These are phyloP conservation scores for Latheticus oryzae DNA, from an alignment of 2,888 invertebrate species.

Conservation along the genomic window DNA sequence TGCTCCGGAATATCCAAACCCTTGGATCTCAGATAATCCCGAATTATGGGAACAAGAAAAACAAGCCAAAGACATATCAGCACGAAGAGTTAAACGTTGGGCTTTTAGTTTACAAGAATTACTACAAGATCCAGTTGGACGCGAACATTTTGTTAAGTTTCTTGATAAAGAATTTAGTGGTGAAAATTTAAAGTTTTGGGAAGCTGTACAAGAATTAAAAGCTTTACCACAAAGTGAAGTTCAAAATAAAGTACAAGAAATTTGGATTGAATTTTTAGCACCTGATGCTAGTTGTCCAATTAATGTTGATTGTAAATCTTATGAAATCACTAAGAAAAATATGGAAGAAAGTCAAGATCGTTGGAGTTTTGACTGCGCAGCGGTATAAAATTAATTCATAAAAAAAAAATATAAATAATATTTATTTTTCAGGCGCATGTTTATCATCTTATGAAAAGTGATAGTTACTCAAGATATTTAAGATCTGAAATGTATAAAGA, in stretches of 20 bases:
- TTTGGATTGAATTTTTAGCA: slow-evolving; percentile 94
- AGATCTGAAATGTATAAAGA: slow-evolving; percentile 99
- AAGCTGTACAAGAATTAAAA: slow-evolving; percentile 93
- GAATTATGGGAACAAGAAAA: slow-evolving; percentile 99
- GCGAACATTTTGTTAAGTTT: slow-evolving; percentile 96
- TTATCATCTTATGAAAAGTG: slow-evolving; percentile 99
- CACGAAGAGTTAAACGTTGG: slow-evolving; percentile 95
- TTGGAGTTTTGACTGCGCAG: slow-evolving; percentile 97
- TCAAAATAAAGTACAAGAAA: slow-evolving; percentile 82
- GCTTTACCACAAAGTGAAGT: slow-evolving; percentile 88
- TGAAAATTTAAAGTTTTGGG: slow-evolving; percentile 99
- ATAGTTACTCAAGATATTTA: slow-evolving; percentile 97
- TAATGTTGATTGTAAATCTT: slow-evolving; percentile 95
- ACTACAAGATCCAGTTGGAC: slow-evolving; percentile 92
- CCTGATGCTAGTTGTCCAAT: slow-evolving; percentile 96
- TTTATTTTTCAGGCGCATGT: slow-evolving; percentile 86
- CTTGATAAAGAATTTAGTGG: slow-evolving; percentile 98
- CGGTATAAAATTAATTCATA: slow-evolving; percentile 70
- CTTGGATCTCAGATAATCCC: slow-evolving; percentile 95
- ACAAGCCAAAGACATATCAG: slow-evolving; percentile 90
- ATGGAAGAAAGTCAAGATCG: slow-evolving; percentile 86
- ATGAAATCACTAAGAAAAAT: slow-evolving; percentile 85
- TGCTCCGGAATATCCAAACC: slow-evolving; percentile 93
- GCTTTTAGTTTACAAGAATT: slow-evolving; percentile 96
- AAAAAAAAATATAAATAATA: background rate